Percentiles rank a stretch among this genome's conserved stretches.
Evolutionary conservation across 2,797 vertebrate genomes (phyloP).

Genomic region (Staurois parvus): DNA sequence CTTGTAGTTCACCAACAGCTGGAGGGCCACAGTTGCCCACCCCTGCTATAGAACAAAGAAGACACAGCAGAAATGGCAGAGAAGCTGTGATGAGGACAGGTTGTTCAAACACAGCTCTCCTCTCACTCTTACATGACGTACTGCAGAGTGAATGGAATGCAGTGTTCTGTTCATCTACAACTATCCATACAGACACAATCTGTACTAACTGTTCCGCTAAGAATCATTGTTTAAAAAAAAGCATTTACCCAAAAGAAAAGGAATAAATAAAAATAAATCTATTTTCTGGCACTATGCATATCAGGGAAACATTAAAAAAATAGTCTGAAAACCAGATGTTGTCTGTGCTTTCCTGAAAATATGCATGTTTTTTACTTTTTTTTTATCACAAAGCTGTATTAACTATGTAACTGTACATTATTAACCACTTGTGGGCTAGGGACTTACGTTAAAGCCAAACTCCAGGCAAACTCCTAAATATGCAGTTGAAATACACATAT

Average conservation of each 20-base stretch:
- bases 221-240: not conserved
- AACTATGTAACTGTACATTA: too few relatives aligned
- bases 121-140: not conserved
- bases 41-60: not conserved
- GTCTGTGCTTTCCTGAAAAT: not conserved
- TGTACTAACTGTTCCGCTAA: not conserved
- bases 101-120: not conserved
- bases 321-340: too few relatives aligned
- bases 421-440: too few relatives aligned
- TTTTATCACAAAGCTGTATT: not conserved
- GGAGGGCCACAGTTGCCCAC: too few relatives aligned
- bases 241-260: not conserved
- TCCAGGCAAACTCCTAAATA: too few relatives aligned
- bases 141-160: not conserved
- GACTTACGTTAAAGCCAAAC: too few relatives aligned
- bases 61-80: not conserved
- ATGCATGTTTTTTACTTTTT: not conserved
- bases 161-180: not conserved
- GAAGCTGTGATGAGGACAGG: not conserved
- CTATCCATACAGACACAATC: not conserved
- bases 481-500: too few relatives aligned
- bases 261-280: too few relatives aligned
- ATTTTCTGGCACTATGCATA: too few relatives aligned
- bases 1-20: too few relatives aligned
- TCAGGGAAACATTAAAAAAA: too few relatives aligned